phyloP scores from a whole-genome alignment of 2,888 invertebrate species.

The Drosophila anceps region DNA sequence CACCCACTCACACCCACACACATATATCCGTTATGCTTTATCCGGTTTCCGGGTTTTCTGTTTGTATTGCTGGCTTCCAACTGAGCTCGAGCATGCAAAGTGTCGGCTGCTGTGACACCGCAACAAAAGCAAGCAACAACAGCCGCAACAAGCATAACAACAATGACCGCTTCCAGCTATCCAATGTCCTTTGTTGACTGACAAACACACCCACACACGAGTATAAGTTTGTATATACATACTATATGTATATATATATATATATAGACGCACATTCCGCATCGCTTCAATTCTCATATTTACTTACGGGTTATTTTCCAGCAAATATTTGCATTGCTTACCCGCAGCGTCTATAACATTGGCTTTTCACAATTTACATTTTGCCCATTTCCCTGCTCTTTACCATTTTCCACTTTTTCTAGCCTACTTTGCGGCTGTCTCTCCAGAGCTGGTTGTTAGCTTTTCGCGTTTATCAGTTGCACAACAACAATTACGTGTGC shows the following conservation, averaged over 20 bases:
- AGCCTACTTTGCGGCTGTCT: slow-evolving; percentile 33
- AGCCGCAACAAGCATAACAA: slow-evolving; percentile 28
- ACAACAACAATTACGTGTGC: slow-evolving; percentile 39
- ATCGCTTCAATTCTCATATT: slow-evolving; percentile 61
- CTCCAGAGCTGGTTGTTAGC: slow-evolving; percentile 5
- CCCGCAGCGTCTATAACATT: slow-evolving; percentile 46
- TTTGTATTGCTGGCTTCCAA: slow-evolving; percentile 7
- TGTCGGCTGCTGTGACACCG: slow-evolving; percentile 49
- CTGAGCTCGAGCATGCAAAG: slow-evolving; percentile 40
- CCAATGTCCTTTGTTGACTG: slow-evolving; percentile 42
- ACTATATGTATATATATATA: background rate
- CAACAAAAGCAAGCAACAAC: slow-evolving; percentile 18
- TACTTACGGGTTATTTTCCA: slow-evolving; percentile 66
- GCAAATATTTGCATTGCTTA: slow-evolving; percentile 67
- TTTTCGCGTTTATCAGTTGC: slow-evolving; percentile 25
- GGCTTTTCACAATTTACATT: slow-evolving; percentile 48
- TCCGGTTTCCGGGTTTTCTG: slow-evolving; percentile 46
- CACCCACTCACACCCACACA: background rate
- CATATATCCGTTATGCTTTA: slow-evolving; percentile 45
- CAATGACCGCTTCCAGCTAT: slow-evolving; percentile 44
- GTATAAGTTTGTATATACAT: no score
- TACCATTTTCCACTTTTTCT: background rate
- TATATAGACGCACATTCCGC: slow-evolving; percentile 3
- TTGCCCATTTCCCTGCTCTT: slow-evolving; percentile 7
- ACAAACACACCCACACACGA: slow-evolving; percentile 16